These are phyloP conservation scores for Hypocryptadius cinnamomeus DNA, from an alignment of 2,113 vertebrate species.

Conservation along the genomic window DNA sequence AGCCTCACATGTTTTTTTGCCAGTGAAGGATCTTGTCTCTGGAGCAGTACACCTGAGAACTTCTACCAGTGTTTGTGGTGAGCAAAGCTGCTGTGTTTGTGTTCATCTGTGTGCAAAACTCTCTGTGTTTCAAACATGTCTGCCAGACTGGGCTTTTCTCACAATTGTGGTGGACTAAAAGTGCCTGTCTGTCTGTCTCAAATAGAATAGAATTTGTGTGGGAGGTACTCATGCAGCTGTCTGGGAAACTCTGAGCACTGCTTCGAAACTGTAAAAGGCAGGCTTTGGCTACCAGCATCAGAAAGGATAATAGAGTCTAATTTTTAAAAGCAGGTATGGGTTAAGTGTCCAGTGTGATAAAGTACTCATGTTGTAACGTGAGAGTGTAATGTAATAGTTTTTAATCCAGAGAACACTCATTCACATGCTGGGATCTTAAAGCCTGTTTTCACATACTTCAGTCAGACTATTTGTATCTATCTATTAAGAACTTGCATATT, in stretches of 20 bases:
- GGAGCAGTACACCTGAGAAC: not conserved
- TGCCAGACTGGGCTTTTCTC: not conserved
- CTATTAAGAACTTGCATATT: not conserved
- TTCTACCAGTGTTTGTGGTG: not conserved
- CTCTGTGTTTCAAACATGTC: not conserved
- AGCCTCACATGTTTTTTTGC: not conserved
- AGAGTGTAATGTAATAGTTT: not conserved
- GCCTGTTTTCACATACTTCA: not conserved
- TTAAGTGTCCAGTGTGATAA: not conserved
- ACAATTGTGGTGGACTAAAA: not conserved
- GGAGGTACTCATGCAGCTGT: not conserved
- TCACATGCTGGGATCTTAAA: not conserved
- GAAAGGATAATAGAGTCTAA: not conserved
- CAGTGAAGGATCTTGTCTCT: not conserved
- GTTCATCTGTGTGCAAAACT: not conserved
- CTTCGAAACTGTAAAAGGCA: not conserved
- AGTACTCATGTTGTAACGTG: not conserved
- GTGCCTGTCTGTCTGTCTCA: not conserved
- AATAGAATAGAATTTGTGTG: slow-evolving; percentile 6
- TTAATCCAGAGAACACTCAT: not conserved
- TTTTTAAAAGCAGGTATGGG: not conserved
- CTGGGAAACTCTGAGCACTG: slow-evolving; percentile 1
- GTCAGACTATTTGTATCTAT: not conserved
- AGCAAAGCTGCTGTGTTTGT: not conserved
- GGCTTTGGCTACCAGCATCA: not conserved